Evolutionary conservation across 2,113 vertebrate genomes (phyloP).

Genomic region (Ophiodon elongatus): DNA sequence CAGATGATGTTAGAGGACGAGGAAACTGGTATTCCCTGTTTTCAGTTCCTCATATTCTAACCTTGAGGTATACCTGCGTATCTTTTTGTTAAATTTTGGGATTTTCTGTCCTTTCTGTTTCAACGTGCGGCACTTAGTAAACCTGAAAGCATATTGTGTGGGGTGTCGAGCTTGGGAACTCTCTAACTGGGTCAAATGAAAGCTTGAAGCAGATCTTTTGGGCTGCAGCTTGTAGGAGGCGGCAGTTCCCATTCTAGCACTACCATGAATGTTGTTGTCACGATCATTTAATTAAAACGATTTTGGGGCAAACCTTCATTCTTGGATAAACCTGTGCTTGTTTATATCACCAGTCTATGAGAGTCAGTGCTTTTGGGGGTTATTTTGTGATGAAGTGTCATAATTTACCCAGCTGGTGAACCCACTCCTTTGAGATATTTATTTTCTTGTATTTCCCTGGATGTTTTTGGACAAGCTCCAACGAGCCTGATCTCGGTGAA

Average conservation of each 20-base stretch:
- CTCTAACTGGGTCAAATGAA: slow-evolving; percentile 51
- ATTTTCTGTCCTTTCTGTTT: slow-evolving; percentile 15
- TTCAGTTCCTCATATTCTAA: neutral
- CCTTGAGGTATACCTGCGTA: neutral
- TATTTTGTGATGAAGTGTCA: slow-evolving; percentile 28
- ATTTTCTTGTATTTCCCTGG: slow-evolving; percentile 1
- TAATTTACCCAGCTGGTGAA: slow-evolving; percentile 23
- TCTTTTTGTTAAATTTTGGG: slow-evolving; percentile 1
- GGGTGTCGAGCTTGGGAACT: slow-evolving; percentile 4
- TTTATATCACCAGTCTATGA: slow-evolving; percentile 30
- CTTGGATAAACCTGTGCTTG: slow-evolving; percentile 7
- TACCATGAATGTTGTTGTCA: slow-evolving; percentile 15
- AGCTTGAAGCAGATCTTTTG: slow-evolving; percentile 50
- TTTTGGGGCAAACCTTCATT: neutral
- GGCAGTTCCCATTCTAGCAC: neutral
- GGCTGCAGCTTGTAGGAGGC: slow-evolving; percentile 4
- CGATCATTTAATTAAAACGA: slow-evolving; percentile 1
- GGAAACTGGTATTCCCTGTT: neutral
- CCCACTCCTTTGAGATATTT: neutral
- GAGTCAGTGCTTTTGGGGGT: slow-evolving; percentile 14
- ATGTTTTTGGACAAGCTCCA: slow-evolving; percentile 20
- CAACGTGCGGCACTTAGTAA: slow-evolving; percentile 24
- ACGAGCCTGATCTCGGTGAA: neutral
- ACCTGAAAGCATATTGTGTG: slow-evolving; percentile 27
- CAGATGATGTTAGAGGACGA: slow-evolving; percentile 7